Evolutionary conservation across 2,113 vertebrate species (phyloP), one percentile per base, ranked within the genome.

Genomic region (Ptilorrhoa leucosticta): DNA sequence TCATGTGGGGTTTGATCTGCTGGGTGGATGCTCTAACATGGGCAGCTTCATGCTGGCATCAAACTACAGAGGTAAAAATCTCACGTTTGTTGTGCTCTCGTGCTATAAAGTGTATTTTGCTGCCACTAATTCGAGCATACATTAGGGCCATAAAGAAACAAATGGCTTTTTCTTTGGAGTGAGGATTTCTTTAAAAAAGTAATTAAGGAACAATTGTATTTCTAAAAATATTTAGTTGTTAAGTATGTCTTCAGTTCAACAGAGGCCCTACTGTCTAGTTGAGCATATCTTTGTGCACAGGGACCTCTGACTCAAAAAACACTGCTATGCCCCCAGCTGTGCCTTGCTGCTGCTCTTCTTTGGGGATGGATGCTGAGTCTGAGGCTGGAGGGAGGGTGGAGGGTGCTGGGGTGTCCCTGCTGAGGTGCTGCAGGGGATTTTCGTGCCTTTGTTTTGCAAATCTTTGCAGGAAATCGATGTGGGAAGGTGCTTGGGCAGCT

Each of bases 381-480:
- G 42, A 95, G 97, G 97, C 2, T 61, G 97, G 65, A 50, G 44
- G 45, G 83, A 40, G 15, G 27, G 30, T 28, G 5, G 33, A 63
- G 56, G 42, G n/a, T 51, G 54, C 71, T 10, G 84, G 73, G 58
- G 57, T 58, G 65, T 76, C 89, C 89, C 93, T 89, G 88, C 97
- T 50, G 79, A 96, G 96, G 96, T 94, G 68, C n/a, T 44, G 48
- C 51, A 23, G 71, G 79, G 98, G 84, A 97, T 93, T 96, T 96
- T 85, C 93, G 21, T 90, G 71, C 97, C 95, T 98, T 98, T 99
- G 97, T 99, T 97, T 98, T 99, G 98, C 97, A 98, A 99, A 99
- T 98, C 97, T 90, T 96, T 64, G 57, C 98, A 99, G 99, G 99
- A 99, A 99, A 98, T 99, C 95, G 98, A 98, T 94, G 98, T 98